Evolutionary conservation across 2,888 invertebrate species (phyloP).

Genomic region (Aporophyla lueneburgensis): DNA sequence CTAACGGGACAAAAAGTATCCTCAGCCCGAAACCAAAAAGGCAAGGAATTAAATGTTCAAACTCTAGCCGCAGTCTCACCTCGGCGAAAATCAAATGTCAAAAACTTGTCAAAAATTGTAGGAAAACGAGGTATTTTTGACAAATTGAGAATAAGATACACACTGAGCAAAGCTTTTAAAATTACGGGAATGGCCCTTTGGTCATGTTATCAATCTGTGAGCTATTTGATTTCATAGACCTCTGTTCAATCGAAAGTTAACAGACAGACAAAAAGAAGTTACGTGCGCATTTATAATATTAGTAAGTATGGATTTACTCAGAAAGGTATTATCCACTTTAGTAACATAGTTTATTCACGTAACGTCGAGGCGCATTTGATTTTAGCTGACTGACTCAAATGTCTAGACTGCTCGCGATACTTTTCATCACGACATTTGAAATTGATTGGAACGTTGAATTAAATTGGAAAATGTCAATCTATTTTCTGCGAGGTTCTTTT

Average conservation of each 20-base stretch:
- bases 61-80: too few species aligned
- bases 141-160: too few species aligned
- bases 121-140: too few species aligned
- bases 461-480: constrained; percentile 26
- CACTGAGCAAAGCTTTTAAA: too few species aligned
- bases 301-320: constrained; percentile 32
- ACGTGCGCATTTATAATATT: neutral
- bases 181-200: too few species aligned
- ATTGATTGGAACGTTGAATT: constrained; percentile 49
- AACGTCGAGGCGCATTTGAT: constrained; percentile 26
- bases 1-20: neutral
- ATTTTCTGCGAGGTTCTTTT: constrained; percentile 26
- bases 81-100: too few species aligned
- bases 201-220: neutral
- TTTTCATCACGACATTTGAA: constrained; percentile 44
- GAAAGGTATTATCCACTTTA: constrained; percentile 38
- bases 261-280: neutral
- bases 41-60: too few species aligned
- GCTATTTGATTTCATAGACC: neutral
- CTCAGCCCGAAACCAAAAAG: neutral
- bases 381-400: constrained; percentile 42
- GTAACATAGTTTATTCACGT: constrained; percentile 47
- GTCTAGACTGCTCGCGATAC: constrained; percentile 50
- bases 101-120: too few species aligned
- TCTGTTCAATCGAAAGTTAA: neutral